Base-by-base conservation (phyloP, 2,888 invertebrate species). In the Fragum fragum region DNA sequence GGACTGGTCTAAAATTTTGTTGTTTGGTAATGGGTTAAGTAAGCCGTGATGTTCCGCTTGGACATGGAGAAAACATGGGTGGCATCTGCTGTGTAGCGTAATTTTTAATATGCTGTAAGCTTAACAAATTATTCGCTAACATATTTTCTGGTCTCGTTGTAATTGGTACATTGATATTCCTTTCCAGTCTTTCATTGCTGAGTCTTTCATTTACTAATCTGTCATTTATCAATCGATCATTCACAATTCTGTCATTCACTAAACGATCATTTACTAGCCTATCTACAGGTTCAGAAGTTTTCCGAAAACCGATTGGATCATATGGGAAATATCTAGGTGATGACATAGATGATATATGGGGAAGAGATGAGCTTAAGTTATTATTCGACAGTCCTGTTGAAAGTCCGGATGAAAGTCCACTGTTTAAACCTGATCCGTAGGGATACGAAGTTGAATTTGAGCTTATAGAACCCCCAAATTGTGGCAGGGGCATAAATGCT, bases 41-140 rank as follows among this genome's bases (percentile, higher is more conserved):
- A 79, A 92, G 85, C 81, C 92, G 86, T 23, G 91, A 87, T 32
- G 89, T 90, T 36, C 86, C 85, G 63, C 89, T 88, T 32, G 91
- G 88, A 80, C 92, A 91, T 21, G 91, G 89, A 11, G 91, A 90
- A 39, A 90, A 90, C 72, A 91, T 91, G 69, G 90, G 88, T 42
- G 91, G 91, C 92, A 93, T 91, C 82, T 93, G 93, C 80, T 92
- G 92, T 18, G 92, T 90, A 63, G 93, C 92, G 74, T 92, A 99
- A 95, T 98, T 98, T 95, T 98, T 96, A 93, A 99, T 99, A 95
- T 99, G 98, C 95, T 99, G 98, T 89, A 99, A 96, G 90, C 98
- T 93, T 55, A 94, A 82, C 73, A 94, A 89, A 73, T 91, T 93
- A 86, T 92, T 92, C 66, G 93, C 92, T 80, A 92, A 88, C 90